Evolutionary conservation across 2,888 invertebrate species (phyloP), one percentile per base, ranked within the genome.

Genomic region (Chelonus formosanus): DNA sequence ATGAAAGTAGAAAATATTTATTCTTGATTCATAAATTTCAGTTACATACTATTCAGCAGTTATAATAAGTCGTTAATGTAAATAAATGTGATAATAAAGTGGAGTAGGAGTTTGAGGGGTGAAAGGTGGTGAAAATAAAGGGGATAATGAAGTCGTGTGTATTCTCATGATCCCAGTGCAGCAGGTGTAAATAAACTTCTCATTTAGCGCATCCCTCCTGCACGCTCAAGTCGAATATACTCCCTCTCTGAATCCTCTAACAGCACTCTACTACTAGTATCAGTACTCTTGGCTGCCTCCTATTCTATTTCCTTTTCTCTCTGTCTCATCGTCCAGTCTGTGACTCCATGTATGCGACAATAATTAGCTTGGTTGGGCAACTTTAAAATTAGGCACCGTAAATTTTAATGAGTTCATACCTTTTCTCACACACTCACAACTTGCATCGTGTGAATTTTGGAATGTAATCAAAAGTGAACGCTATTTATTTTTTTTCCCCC

Each of bases 331-430:
- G 65, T 65, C 61, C 59, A 65, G 70, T 32, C 47, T 48, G 44
- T 35, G 50, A 64, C 47, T 57, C 50, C 64, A 59, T 53, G 55
- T 65, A 65, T 54, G 63, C 65, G 66, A 71, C 71, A 72, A 73
- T 70, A 73, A 76, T 74, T 72, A 73, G 70, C 69, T 48, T 20
- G 44, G 54, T 53, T 61, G 66, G 62, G 36, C 65, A 72, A 74
- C 70, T 75, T 73, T 68, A 68, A 72, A 76, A 75, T 74, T 72
- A 70, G 73, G 55, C 67, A 54, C 68, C 69, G 67, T 73, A 75
- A 73, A 76, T 74, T 75, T 74, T 67, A 63, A 73, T 68, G 69
- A 67, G 63, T 59, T 34, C 53, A 52, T 32, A 32, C 53, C 57
- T 58, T 10, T 54, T 55, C 20, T 2, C 47, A 44, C 8, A 44